Percentiles rank a stretch among this genome's conserved stretches.
phyloP scores from a whole-genome alignment of 2,797 vertebrate genomes.

The Urophycis tenuis region DNA sequence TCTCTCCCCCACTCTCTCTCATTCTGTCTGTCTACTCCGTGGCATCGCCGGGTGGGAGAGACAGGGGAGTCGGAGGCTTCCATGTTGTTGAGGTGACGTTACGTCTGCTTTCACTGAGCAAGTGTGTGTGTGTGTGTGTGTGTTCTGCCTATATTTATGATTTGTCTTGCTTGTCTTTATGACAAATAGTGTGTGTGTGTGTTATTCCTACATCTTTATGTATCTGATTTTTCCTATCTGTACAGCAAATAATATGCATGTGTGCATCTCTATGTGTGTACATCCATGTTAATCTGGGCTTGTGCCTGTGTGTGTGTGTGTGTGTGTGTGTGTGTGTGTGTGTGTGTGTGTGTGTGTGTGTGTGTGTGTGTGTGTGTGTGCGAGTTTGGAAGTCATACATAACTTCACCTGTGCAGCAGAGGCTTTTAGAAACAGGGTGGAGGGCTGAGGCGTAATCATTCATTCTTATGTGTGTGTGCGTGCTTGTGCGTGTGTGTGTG shows the following conservation, averaged over 20 bases:
- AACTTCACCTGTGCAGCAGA: neutral
- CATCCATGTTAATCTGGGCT: neutral
- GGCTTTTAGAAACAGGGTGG: neutral
- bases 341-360: neutral
- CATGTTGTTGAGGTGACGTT: constrained; percentile 51
- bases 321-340: neutral
- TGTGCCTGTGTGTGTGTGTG: neutral
- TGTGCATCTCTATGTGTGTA: neutral
- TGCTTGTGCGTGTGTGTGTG: neutral
- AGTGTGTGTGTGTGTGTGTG: constrained; percentile 5
- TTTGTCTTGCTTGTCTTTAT: neutral
- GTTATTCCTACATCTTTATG: neutral
- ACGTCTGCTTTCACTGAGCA: constrained; percentile 38
- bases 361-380: too few relatives aligned
- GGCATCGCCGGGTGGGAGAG: constrained; percentile 30
- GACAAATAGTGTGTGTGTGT: neutral
- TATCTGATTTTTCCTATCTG: neutral
- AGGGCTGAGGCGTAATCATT: too few relatives aligned
- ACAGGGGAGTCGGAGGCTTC: constrained; percentile 46
- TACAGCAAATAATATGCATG: neutral
- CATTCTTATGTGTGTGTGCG: neutral
- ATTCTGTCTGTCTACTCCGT: neutral
- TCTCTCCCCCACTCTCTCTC: constrained; percentile 12
- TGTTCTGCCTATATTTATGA: neutral
- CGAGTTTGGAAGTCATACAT: neutral